phyloP scores from a whole-genome alignment of 2,113 vertebrate genomes.

The Synodontis membranacea region DNA sequence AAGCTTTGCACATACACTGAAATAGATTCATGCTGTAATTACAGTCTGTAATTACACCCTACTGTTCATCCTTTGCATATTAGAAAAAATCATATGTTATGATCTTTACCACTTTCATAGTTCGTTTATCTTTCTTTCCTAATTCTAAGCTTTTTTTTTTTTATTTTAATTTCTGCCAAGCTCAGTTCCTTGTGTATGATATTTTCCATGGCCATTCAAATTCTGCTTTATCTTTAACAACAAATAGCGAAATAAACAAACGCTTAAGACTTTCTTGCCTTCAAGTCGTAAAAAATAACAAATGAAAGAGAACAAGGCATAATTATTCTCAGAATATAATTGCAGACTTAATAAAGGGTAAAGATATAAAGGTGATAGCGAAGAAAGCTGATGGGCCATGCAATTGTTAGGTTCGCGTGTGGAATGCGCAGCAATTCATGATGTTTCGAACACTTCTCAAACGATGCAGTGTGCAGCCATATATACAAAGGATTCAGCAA shows the following conservation, averaged over 20 bases:
- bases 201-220: not conserved
- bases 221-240: not conserved
- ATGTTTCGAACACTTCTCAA: not conserved
- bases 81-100: not conserved
- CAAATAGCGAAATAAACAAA: not conserved
- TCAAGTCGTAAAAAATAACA: not conserved
- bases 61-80: not conserved
- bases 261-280: not conserved
- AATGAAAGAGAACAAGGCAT: not conserved
- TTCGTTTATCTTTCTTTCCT: not conserved
- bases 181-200: not conserved
- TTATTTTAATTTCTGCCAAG: not conserved
- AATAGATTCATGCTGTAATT: not conserved
- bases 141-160: not conserved
- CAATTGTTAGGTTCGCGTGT: not conserved
- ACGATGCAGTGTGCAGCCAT: not conserved
- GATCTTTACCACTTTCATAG: not conserved
- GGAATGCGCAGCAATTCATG: not conserved
- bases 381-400: not conserved
- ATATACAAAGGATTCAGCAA: not conserved
- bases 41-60: not conserved
- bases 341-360: not conserved
- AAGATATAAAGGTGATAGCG: not conserved
- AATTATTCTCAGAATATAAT: not conserved
- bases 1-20: not conserved